These are phyloP conservation scores for Spicauda simplicius DNA, from an alignment of 2,888 invertebrate species.

Conservation along the genomic window DNA sequence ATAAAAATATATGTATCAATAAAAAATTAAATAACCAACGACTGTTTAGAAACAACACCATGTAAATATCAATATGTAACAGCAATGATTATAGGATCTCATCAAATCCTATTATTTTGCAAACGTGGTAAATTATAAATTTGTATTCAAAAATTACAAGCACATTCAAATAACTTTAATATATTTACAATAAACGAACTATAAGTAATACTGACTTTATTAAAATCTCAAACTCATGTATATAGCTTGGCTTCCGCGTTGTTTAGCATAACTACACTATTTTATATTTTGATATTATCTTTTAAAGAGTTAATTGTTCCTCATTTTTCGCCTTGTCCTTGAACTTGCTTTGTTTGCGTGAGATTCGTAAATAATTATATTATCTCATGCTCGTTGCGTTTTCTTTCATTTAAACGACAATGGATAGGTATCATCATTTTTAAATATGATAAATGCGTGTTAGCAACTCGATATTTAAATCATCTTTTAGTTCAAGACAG, in stretches of 20 bases:
- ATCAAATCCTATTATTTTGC: no score
- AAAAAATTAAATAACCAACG: no score
- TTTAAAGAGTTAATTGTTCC: conserved; percentile 1
- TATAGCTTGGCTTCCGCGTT: conserved; percentile 11
- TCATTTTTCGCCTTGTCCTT: conserved; percentile 5
- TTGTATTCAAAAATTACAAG: no score
- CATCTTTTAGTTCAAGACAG: background rate
- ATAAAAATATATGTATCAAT: no score
- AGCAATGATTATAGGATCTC: no score
- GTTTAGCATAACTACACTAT: conserved; percentile 16
- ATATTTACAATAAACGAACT: background rate
- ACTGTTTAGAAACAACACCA: no score
- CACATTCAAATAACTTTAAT: background rate
- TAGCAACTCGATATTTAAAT: background rate
- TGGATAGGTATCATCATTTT: background rate
- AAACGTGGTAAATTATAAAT: no score
- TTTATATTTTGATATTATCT: conserved; percentile 3
- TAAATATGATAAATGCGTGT: background rate
- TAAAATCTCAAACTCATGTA: background rate
- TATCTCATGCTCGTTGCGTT: background rate
- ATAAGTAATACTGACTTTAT: background rate
- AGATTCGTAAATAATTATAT: conserved; percentile 10
- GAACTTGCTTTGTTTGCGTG: conserved; percentile 9
- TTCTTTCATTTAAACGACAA: background rate
- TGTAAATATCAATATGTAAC: no score